Evolutionary conservation across 1,140 invertebrate species (phyloP).

Genomic region (Arion vulgaris): DNA sequence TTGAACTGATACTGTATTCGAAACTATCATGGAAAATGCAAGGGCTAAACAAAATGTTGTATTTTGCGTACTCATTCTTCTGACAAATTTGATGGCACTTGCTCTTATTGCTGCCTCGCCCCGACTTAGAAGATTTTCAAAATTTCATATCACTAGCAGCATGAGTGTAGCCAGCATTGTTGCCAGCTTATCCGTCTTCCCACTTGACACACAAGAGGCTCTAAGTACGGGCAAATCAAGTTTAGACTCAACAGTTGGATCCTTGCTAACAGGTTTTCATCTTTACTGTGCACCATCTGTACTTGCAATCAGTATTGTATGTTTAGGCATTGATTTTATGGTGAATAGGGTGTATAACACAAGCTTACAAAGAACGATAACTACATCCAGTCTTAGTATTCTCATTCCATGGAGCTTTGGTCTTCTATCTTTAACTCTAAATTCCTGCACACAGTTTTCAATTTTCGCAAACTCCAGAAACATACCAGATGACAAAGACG

Average conservation of each 20-base stretch:
- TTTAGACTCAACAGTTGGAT: neutral
- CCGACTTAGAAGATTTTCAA: neutral
- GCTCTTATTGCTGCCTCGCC: neutral
- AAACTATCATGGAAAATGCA: neutral
- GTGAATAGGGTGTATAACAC: neutral
- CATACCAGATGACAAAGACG: neutral
- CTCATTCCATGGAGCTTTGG: neutral
- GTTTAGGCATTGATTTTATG: neutral
- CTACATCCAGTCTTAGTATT: neutral
- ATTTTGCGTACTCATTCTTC: neutral
- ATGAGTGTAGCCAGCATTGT: neutral
- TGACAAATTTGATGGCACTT: neutral
- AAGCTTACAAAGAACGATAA: neutral
- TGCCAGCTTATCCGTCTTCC: neutral
- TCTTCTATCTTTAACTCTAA: neutral
- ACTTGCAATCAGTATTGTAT: neutral
- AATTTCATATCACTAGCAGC: neutral
- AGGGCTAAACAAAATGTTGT: conserved; percentile 7
- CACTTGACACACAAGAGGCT: neutral
- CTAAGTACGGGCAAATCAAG: neutral
- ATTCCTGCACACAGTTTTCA: neutral
- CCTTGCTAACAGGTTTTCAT: neutral
- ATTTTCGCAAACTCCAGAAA: neutral
- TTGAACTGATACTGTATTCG: too few species aligned
- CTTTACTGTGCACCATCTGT: neutral